Evolutionary conservation across 2,113 vertebrate genomes (phyloP).

Genomic region (Gorilla gorilla): DNA sequence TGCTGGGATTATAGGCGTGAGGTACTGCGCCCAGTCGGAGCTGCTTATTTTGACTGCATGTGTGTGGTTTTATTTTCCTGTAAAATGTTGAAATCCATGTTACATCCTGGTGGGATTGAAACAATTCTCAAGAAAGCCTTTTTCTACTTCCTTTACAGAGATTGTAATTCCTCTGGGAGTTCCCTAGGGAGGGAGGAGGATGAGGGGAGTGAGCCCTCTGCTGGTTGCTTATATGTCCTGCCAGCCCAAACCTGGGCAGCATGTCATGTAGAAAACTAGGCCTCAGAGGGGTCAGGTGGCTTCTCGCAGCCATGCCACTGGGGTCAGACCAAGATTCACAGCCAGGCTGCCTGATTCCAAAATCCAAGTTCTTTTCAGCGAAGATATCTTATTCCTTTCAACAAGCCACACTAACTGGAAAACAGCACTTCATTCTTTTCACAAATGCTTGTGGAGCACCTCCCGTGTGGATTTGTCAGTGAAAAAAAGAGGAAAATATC

Average conservation of each 20-base stretch:
- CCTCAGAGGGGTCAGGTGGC: not conserved
- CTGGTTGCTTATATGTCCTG: not conserved
- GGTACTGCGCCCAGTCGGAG: too few relatives aligned
- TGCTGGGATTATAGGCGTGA: too few relatives aligned
- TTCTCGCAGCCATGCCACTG: too few relatives aligned
- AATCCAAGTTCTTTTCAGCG: not conserved
- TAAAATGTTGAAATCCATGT: not conserved
- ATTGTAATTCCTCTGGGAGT: not conserved
- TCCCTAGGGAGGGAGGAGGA: not conserved
- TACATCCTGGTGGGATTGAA: not conserved
- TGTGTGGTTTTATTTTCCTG: not conserved
- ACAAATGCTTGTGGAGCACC: not conserved
- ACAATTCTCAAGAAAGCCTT: not conserved
- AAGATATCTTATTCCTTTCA: not conserved
- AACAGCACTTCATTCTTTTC: not conserved
- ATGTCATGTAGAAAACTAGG: not conserved
- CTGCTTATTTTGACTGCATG: not conserved
- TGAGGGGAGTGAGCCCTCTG: not conserved
- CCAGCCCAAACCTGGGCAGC: accelerated
- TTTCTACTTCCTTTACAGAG: not conserved
- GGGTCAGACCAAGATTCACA: not conserved
- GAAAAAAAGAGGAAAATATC: not conserved
- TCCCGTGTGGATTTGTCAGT: not conserved
- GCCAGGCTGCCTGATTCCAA: not conserved
- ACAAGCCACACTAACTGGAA: not conserved